Evolutionary conservation across 2,888 invertebrate species (phyloP).

Genomic region (Bembecia ichneumoniformis): DNA sequence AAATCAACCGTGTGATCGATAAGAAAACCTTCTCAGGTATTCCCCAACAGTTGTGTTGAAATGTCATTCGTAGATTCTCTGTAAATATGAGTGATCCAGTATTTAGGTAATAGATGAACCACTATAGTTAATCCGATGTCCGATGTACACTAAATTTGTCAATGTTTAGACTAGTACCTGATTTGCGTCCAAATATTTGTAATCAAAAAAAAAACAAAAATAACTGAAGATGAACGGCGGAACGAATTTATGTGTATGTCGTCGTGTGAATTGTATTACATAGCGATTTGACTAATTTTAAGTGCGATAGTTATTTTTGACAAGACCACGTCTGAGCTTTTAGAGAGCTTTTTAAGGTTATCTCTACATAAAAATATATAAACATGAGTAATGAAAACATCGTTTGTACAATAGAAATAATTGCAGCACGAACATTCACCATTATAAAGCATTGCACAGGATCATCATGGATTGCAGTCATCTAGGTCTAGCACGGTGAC

Average conservation of each 20-base stretch:
- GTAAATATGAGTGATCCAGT: neutral
- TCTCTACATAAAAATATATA: no score
- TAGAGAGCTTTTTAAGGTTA: no score
- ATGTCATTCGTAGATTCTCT: neutral
- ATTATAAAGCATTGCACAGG: slow-evolving; percentile 66
- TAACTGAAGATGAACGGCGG: no score
- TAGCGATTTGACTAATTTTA: no score
- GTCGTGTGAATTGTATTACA: no score
- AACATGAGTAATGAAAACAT: neutral
- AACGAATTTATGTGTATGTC: no score
- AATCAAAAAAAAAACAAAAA: no score
- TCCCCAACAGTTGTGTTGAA: no score
- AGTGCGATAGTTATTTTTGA: no score
- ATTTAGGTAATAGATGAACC: slow-evolving; percentile 20
- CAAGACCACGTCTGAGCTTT: no score
- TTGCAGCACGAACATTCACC: slow-evolving; percentile 54
- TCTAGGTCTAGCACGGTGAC: slow-evolving; percentile 64
- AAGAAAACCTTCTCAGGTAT: neutral
- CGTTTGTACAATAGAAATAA: neutral
- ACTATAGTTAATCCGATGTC: slow-evolving; percentile 18
- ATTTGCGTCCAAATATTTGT: no score
- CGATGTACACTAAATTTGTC: neutral
- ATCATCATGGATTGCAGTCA: slow-evolving; percentile 56
- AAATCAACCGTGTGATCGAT: slow-evolving; percentile 19
- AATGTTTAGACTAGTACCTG: neutral